Evolutionary conservation across 1,140 invertebrate species (phyloP), one percentile per base, ranked within the genome.

Genomic region (Zelostemma sp.): DNA sequence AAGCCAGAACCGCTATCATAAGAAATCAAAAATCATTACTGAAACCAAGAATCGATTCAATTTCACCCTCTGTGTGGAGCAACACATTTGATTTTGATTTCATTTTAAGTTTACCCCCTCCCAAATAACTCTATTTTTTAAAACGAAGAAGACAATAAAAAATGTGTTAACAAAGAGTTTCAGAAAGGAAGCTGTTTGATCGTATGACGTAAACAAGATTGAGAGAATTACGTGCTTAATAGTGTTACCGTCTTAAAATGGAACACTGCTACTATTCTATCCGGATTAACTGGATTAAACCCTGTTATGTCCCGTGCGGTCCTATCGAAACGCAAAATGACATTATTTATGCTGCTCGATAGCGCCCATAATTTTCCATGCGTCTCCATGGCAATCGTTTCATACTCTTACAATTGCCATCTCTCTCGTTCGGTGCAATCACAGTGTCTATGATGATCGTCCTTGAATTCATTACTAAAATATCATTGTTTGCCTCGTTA

Each of bases 191-290:
- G 50, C 50, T 16, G 50, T 17, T 33, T 45, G 53, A 31, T 46
- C 19, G 35, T 11, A 57, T 35, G 43, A 57, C 14, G 45, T 31
- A 43, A 55, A 17, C 46, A 31, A 49, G 46, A 56, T 63, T 50
- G 16, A 43, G 2, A 18, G 48, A 35, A 59, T 67, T 55, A 60
- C 51, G 56, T 67, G 45, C 49, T 59, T 33, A 46, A 35, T 40
- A 25, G 56, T 48, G 60, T 60, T 67, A 50, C 47, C 43, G 17
- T 43, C 64, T 67, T 67, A 67, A 55, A 56, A 67, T 54, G 35
- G 38, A 21, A 41, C 53, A 46, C 17, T 46, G 63, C 41, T 61
- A 35, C 31, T 53, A 57, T 60, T 35, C 54, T 57, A 35, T 21
- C n/a, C 49, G 49, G 41, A 56, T 65, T 45, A 54, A 53, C 49